phyloP scores from a whole-genome alignment of 2,113 vertebrate genomes.

The Toxotes chatareus region DNA sequence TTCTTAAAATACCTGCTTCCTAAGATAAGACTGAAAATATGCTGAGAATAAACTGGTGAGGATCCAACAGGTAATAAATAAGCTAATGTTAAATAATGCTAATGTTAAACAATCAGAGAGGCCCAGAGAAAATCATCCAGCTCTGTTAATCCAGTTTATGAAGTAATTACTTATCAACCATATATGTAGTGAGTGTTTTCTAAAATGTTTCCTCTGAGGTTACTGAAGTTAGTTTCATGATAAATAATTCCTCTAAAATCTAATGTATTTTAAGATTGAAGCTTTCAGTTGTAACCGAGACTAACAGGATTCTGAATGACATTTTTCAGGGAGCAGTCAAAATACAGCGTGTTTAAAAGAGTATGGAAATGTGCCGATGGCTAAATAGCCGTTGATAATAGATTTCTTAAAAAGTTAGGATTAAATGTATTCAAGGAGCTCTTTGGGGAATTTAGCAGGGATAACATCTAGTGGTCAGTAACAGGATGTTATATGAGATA shows the following conservation, averaged over 20 bases:
- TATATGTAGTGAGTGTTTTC: neutral
- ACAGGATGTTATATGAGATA: conserved; percentile 43
- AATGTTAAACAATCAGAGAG: neutral
- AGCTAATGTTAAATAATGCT: neutral
- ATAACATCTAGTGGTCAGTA: conserved; percentile 58
- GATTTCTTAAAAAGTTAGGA: conserved; percentile 43
- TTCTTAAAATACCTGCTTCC: neutral
- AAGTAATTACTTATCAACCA: neutral
- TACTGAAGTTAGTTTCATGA: conserved; percentile 7
- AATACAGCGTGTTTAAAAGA: conserved; percentile 17
- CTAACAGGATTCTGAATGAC: conserved; percentile 13
- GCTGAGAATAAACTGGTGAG: neutral
- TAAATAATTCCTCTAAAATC: conserved; percentile 7
- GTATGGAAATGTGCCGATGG: conserved; percentile 23
- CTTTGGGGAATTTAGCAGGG: conserved; percentile 45
- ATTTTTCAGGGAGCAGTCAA: conserved; percentile 4
- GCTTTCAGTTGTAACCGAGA: conserved; percentile 7
- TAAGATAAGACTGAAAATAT: conserved; percentile 19
- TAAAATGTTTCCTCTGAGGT: neutral
- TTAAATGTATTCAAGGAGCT: conserved; percentile 37
- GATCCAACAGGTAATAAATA: neutral
- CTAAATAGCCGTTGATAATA: conserved; percentile 51
- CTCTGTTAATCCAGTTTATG: conserved; percentile 1
- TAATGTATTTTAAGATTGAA: conserved; percentile 4
- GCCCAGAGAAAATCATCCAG: neutral